phyloP scores from a whole-genome alignment of 2,113 vertebrate species.

The Blennius ocellaris region DNA sequence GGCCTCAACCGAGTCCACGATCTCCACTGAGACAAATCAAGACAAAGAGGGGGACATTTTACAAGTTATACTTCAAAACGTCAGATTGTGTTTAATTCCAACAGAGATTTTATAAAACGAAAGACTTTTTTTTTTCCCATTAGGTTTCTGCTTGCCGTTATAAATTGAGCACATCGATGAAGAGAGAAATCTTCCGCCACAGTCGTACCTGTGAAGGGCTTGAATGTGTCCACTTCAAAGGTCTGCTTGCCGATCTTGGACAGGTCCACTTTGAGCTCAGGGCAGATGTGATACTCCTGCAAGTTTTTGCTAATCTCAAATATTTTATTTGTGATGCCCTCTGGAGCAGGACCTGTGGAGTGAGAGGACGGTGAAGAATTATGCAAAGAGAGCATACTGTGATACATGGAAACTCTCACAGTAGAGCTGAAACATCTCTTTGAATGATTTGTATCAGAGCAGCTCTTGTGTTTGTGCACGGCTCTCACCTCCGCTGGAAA shows the following conservation, averaged over 20 bases:
- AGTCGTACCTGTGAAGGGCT: slow-evolving; percentile 91
- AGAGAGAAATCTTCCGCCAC: neutral
- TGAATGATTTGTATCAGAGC: neutral
- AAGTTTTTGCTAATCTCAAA: slow-evolving; percentile 96
- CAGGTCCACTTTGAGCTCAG: slow-evolving; percentile 93
- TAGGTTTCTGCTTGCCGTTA: neutral
- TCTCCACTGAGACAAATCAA: slow-evolving; percentile 88
- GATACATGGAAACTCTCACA: neutral
- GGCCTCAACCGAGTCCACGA: slow-evolving; percentile 95
- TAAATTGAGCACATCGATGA: neutral
- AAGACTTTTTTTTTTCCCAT: too few relatives aligned
- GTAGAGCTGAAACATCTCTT: neutral
- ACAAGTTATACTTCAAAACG: neutral
- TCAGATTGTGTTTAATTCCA: too few relatives aligned
- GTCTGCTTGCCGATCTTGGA: slow-evolving; percentile 93
- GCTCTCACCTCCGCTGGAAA: slow-evolving; percentile 91
- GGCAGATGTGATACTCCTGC: slow-evolving; percentile 95
- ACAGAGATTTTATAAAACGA: too few relatives aligned
- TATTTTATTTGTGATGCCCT: slow-evolving; percentile 95
- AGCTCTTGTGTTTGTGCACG: neutral
- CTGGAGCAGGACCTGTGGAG: slow-evolving; percentile 91
- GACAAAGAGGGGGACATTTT: slow-evolving; percentile 1
- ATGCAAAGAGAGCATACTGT: neutral
- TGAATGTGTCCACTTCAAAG: slow-evolving; percentile 96
- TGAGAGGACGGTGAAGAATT: slow-evolving; percentile 2